Base-by-base conservation (phyloP, 2,113 vertebrate genomes). In the Corydoras maculifer region DNA sequence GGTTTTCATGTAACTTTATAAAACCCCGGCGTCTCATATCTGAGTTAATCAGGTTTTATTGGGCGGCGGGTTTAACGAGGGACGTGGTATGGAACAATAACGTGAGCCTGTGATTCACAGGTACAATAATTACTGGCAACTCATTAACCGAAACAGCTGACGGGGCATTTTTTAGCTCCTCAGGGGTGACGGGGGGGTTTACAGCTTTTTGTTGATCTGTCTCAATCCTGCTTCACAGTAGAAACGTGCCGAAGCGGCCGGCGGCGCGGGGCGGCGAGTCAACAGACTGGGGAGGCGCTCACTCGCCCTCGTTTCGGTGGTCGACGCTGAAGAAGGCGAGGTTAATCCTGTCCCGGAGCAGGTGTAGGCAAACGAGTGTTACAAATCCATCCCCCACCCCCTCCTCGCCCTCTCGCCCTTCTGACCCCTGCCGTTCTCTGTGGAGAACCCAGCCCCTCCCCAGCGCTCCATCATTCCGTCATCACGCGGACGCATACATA, bases 311-410 rank as follows among this genome's bases (percentile, higher is more conserved):
- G 68, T 60, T 68, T 63, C 30, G 13, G 14, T 15, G 65, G 70
- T 70, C 29, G 14, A 67, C 62, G 65, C 62, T 10, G 14, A 58
- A 50, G 70, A 72, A 48, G 13, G 60, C 43, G 53, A 25, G 51
- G 51, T 49, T 81, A 77, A 77, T 77, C 75, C 74, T 51, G 75
- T 74, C 72, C 66, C 50, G 51, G 62, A 81, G 78, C 80, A 78
- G 78, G 74, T 78, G 74, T 72, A 70, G 30, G 30, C 69, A 75
- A 70, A 75, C 76, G 59, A 73, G 64, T 43, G 66, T 31, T 62
- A 35, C 50, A 49, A 68, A 70, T 65, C 70, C 69, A 70, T 51
- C 54, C 49, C 64, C 14, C 55, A 65, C 70, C 58, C 35, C 80
- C 68, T 32, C 48, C 68, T 49, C 70, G 58, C 55, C 15, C 65